Evolutionary conservation across 2,888 invertebrate species (phyloP).

Genomic region (Microctonus brassicae): DNA sequence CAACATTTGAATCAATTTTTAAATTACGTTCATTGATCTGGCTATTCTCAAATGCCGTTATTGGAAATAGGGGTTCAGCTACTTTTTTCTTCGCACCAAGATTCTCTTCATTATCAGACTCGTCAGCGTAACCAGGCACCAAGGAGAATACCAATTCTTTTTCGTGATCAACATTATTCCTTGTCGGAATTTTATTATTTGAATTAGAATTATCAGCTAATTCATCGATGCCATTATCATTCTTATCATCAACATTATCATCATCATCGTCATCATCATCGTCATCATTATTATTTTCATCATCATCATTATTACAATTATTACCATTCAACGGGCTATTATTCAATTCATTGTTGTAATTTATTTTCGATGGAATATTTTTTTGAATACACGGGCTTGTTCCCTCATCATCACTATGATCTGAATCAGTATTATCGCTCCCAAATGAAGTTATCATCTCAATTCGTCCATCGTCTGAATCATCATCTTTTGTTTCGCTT

Average conservation of each 20-base stretch:
- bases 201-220: neutral
- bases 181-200: neutral
- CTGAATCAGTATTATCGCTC: conserved; percentile 70
- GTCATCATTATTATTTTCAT: neutral
- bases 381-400: conserved; percentile 10
- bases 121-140: conserved; percentile 73
- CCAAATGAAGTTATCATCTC: conserved; percentile 74
- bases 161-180: conserved; percentile 6
- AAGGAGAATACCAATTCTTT: conserved; percentile 66
- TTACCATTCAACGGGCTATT: neutral
- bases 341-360: too few relatives aligned
- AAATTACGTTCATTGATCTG: conserved; percentile 14
- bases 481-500: conserved; percentile 57
- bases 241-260: conserved; percentile 2
- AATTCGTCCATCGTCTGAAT: conserved; percentile 72
- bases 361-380: conserved; percentile 27
- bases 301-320: neutral
- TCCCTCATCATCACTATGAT: conserved; percentile 54
- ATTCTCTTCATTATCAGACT: conserved; percentile 71
- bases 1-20: neutral
- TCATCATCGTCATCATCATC: neutral
- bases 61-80: conserved; percentile 69
- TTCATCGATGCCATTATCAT: neutral
- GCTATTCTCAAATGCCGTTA: conserved; percentile 60
- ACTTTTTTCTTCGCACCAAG: conserved; percentile 48